Conservation (phyloP, 2,797 vertebrate genomes). For the Microchirus variegatus region DNA sequence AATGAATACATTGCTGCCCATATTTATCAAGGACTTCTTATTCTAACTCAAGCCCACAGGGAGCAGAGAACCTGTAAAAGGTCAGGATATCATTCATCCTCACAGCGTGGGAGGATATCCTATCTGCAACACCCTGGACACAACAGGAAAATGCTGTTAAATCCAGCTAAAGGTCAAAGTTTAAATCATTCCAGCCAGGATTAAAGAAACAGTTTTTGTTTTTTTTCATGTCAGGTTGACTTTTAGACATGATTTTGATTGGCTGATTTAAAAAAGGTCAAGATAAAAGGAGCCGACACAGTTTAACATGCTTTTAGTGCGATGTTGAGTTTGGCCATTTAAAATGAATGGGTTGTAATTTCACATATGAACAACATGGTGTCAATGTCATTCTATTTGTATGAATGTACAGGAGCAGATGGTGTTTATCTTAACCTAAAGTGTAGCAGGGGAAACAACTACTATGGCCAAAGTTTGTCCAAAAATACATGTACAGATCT, state of each 20-base stretch:
- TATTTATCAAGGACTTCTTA: too few relatives aligned
- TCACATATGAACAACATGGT: not conserved
- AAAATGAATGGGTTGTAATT: not conserved
- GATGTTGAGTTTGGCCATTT: not conserved
- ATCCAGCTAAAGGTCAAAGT: constrained; percentile 60
- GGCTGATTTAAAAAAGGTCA: not conserved
- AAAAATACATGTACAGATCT: not conserved
- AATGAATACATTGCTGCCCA: too few relatives aligned
- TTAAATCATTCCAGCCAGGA: constrained; percentile 32
- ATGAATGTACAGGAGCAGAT: not conserved
- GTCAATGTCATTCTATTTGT: not conserved
- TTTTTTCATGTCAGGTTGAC: constrained; percentile 22
- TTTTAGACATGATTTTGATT: constrained; percentile 2
- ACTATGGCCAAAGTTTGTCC: not conserved
- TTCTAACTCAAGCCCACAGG: constrained; percentile 12
- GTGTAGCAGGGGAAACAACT: not conserved
- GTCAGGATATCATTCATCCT: constrained; percentile 70
- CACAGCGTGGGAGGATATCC: constrained; percentile 67
- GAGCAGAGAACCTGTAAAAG: constrained; percentile 51
- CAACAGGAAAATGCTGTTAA: constrained; percentile 51
- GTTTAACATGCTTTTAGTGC: not conserved
- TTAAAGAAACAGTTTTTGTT: constrained; percentile 24
- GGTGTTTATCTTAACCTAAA: not conserved
- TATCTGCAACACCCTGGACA: constrained; percentile 41
- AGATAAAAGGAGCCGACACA: not conserved